phyloP scores from a whole-genome alignment of 2,888 invertebrate species.

The Ectemnius lituratus region DNA sequence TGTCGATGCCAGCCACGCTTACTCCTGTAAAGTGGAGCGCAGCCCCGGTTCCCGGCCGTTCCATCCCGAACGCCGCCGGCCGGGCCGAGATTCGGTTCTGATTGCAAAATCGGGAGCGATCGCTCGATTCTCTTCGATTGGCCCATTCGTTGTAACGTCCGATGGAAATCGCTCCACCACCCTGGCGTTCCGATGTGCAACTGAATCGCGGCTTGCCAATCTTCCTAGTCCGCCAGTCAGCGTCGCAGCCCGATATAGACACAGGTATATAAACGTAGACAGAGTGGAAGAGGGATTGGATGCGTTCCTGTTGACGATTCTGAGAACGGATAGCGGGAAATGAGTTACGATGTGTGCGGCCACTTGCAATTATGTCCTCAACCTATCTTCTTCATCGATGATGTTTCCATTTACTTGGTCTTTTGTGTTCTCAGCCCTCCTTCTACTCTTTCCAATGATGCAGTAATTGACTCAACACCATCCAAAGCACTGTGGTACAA shows the following conservation, averaged over 20 bases:
- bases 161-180: constrained; percentile 60
- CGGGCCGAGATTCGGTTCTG: constrained; percentile 47
- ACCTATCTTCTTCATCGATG: constrained; percentile 28
- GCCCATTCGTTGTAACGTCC: constrained; percentile 64
- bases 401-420: no score
- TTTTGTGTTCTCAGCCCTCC: no score
- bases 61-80: constrained; percentile 16
- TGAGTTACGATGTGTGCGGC: constrained; percentile 35
- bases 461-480: no score
- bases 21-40: constrained; percentile 28
- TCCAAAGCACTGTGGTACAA: no score
- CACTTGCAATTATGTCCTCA: constrained; percentile 36
- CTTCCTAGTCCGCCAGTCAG: constrained; percentile 49
- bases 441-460: no score
- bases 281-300: constrained; percentile 40
- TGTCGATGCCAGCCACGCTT: constrained; percentile 16
- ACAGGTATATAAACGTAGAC: constrained; percentile 23
- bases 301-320: constrained; percentile 48
- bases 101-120: constrained; percentile 61
- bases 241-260: constrained; percentile 8
- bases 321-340: constrained; percentile 44
- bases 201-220: constrained; percentile 61
- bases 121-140: constrained; percentile 59
- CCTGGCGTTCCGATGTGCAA: not conserved
- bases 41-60: constrained; percentile 17